Evolutionary conservation across 2,113 vertebrate species (phyloP).

Genomic region (Octodon degus): DNA sequence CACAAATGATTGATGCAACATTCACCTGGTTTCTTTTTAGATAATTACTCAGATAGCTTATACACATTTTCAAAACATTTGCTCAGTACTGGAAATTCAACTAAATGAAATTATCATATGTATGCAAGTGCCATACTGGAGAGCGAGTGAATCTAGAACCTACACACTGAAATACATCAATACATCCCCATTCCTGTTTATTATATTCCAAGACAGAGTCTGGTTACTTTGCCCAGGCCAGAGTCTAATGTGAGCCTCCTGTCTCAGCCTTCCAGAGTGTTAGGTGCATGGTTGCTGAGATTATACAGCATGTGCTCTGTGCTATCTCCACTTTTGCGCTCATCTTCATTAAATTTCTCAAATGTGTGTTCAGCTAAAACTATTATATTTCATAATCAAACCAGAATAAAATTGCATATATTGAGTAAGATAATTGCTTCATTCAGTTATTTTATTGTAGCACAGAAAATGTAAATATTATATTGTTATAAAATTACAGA

Average conservation of each 20-base stretch:
- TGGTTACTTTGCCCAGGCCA: background rate
- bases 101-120: slow-evolving; percentile 43
- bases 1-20: background rate
- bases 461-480: background rate
- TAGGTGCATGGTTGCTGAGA: background rate
- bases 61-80: background rate
- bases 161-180: background rate
- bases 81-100: background rate
- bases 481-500: background rate
- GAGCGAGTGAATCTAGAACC: background rate
- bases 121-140: background rate
- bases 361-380: background rate
- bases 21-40: background rate
- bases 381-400: background rate
- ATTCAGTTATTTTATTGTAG: background rate
- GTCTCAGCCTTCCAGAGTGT: background rate
- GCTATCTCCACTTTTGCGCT: background rate
- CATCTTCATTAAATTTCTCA: background rate
- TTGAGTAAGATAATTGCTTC: background rate
- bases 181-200: background rate
- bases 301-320: background rate
- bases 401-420: background rate
- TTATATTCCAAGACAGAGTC: background rate
- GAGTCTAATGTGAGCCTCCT: background rate
- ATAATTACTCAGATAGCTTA: background rate